Base-by-base conservation (phyloP, 2,888 invertebrate genomes). In the Uropetala carovei region DNA sequence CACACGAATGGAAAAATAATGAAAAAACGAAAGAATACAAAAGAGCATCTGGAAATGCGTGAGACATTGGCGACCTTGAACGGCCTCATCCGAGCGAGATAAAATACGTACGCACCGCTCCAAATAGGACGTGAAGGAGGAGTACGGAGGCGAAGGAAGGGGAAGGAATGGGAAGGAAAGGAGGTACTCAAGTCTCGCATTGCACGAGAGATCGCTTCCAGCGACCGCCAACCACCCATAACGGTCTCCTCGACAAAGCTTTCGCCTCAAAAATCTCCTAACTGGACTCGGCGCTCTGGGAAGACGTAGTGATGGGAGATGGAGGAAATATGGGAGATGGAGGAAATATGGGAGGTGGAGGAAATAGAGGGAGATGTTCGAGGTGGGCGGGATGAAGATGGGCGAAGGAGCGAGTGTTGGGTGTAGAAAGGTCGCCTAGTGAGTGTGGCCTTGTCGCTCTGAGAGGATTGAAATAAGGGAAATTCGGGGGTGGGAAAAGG, bases 181-280 rank as follows among this genome's bases (percentile, higher is more conserved):
- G n/a, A n/a, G 75, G 64, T 64, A 64, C n/a, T n/a, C n/a, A n/a
- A n/a, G n/a, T n/a, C n/a, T n/a, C n/a, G n/a, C n/a, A 60, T 60
- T 18, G 60, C 60, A 18, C 60, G 3, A 64, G 64, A 64, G 5
- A 64, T n/a, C 64, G 64, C 64, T 22, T 22, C 22, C 75, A 22
- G 75, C 75, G 22, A 75, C n/a, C 22, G 75, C 68, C n/a, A 68
- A 68, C 8, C 68, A 68, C 75, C 75, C n/a, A 11, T 75, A 75
- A 75, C 75, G 75, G 75, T 75, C 75, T 22, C 75, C 22, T 22
- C 75, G 75, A 75, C 75, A 22, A 22, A 75, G 75, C 75, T 75
- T 75, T 75, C 75, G 75, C 27, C 75, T 75, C 75, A 75, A 75
- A n/a, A 75, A 75, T 75, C 75, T 75, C 11, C n/a, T 75, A 75